phyloP scores from a whole-genome alignment of 2,797 vertebrate genomes.

The Bradypodion ventrale region DNA sequence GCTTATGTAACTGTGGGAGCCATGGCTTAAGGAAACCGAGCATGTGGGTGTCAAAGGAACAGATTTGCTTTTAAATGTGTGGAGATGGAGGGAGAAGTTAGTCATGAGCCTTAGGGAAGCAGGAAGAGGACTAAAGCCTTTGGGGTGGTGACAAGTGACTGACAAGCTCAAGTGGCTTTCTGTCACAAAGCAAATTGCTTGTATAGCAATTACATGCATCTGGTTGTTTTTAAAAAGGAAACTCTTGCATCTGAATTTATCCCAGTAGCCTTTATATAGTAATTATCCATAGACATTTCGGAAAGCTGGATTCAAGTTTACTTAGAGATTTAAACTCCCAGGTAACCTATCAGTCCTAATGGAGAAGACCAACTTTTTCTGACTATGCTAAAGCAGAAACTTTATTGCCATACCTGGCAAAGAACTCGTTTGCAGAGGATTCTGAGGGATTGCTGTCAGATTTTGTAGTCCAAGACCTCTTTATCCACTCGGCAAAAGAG shows the following conservation, averaged over 20 bases:
- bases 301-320: background rate
- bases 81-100: background rate
- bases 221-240: background rate
- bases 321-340: background rate
- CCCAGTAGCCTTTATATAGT: background rate
- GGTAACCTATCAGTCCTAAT: background rate
- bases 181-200: background rate
- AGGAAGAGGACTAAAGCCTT: background rate
- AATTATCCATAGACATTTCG: background rate
- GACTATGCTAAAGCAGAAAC: background rate
- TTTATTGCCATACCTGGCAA: background rate
- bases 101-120: slow-evolving; percentile 4
- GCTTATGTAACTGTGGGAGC: background rate
- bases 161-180: background rate
- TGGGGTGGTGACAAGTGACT: background rate
- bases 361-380: background rate
- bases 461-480: background rate
- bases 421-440: background rate
- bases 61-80: slow-evolving; percentile 9
- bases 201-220: background rate
- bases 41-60: background rate
- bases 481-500: background rate
- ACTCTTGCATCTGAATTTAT: background rate
- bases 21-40: background rate
- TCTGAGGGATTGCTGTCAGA: background rate